phyloP scores from a whole-genome alignment of 2,888 invertebrate genomes.

The Baccha elongata region DNA sequence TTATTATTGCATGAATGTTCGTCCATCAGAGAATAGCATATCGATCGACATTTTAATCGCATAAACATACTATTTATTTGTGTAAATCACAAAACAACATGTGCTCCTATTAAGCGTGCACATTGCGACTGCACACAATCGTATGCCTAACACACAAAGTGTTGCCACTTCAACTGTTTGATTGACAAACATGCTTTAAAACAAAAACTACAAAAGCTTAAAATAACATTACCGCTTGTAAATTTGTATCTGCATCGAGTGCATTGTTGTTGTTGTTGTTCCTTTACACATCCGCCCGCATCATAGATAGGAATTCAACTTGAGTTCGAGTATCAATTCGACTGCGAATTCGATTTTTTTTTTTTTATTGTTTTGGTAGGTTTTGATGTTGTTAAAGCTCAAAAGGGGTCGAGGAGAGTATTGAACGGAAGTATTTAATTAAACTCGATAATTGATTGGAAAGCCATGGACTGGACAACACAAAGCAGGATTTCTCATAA shows the following conservation, averaged over 20 bases:
- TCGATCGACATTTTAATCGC: conserved; percentile 21
- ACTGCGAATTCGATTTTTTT: neutral
- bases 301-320: neutral
- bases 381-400: neutral
- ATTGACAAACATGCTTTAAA: conserved; percentile 11
- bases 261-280: neutral
- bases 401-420: too few relatives aligned
- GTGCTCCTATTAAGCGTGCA: neutral
- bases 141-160: neutral
- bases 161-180: conserved; percentile 23
- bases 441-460: neutral
- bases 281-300: neutral
- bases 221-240: conserved; percentile 1
- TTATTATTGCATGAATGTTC: neutral
- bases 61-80: conserved; percentile 10
- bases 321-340: neutral
- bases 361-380: neutral
- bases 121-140: neutral
- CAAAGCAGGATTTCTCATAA: neutral
- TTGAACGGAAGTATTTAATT: neutral
- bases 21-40: neutral
- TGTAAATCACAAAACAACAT: conserved; percentile 8
- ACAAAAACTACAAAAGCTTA: neutral
- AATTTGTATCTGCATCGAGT: neutral
- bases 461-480: neutral